Conservation (phyloP, 2,888 invertebrate genomes). For the Cosmia pyralina region DNA sequence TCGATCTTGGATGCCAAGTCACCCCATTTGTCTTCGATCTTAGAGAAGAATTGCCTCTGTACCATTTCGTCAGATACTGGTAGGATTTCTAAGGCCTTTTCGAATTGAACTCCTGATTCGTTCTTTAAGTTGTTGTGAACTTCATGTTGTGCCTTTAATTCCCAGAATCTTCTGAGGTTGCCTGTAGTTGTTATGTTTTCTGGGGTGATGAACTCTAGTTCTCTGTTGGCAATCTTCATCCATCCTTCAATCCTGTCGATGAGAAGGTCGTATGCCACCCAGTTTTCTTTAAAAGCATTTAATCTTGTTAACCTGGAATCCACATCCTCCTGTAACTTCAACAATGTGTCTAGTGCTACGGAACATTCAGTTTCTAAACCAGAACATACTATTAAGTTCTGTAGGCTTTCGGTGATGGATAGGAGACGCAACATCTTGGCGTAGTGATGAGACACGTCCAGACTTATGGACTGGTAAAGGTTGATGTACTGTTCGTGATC, state of each 20-base stretch:
- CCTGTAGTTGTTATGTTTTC: slow-evolving; percentile 92
- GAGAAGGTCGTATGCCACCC: slow-evolving; percentile 93
- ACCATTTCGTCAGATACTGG: slow-evolving; percentile 96
- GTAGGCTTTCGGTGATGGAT: slow-evolving; percentile 93
- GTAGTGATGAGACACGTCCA: slow-evolving; percentile 95
- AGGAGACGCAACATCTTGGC: slow-evolving; percentile 94
- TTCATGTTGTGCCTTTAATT: slow-evolving; percentile 96
- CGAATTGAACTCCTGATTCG: slow-evolving; percentile 93
- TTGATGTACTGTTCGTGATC: slow-evolving; percentile 96
- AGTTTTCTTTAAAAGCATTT: slow-evolving; percentile 94
- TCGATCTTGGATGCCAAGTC: slow-evolving; percentile 91
- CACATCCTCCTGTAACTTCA: slow-evolving; percentile 94
- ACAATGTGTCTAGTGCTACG: slow-evolving; percentile 92
- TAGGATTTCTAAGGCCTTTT: slow-evolving; percentile 94
- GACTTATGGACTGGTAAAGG: slow-evolving; percentile 94
- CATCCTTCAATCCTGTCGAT: slow-evolving; percentile 94
- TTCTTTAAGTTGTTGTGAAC: slow-evolving; percentile 94
- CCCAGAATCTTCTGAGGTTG: slow-evolving; percentile 96
- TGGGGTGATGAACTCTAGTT: slow-evolving; percentile 92
- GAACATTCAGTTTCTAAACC: slow-evolving; percentile 94
- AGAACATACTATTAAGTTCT: slow-evolving; percentile 93
- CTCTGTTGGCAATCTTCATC: slow-evolving; percentile 93
- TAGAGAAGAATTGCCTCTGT: slow-evolving; percentile 94
- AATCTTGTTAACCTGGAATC: slow-evolving; percentile 93
- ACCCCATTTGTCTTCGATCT: slow-evolving; percentile 94